Conservation (phyloP, 2,113 vertebrate species). For the Plotosus lineatus region DNA sequence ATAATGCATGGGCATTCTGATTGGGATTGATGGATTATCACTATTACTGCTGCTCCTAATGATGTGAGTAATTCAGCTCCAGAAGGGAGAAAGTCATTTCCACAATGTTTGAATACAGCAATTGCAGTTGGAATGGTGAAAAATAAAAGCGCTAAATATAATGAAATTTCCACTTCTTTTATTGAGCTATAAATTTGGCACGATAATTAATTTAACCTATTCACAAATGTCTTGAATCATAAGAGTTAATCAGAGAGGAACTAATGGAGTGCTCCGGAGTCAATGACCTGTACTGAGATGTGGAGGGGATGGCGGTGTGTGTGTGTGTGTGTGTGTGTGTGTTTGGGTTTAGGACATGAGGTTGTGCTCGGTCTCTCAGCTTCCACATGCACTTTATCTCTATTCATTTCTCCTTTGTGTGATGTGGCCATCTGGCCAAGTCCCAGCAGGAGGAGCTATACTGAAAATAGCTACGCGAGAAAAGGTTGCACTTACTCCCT, state of each 20-base stretch:
- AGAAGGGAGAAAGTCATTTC: background rate
- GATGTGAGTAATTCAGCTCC: background rate
- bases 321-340: too few relatives aligned
- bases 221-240: background rate
- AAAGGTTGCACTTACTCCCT: background rate
- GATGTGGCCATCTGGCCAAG: constrained; percentile 46
- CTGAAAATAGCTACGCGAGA: constrained; percentile 40
- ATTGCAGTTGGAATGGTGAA: background rate
- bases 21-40: constrained; percentile 9
- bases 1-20: constrained; percentile 4
- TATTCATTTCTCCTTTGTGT: constrained; percentile 1
- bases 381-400: background rate
- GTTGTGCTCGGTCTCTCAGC: background rate
- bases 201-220: constrained; percentile 12
- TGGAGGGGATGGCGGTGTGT: too few relatives aligned
- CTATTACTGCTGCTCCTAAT: constrained; percentile 8
- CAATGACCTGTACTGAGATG: constrained; percentile 25
- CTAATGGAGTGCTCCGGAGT: constrained; percentile 35
- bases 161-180: background rate
- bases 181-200: constrained; percentile 11
- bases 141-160: background rate
- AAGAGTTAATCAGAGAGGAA: background rate
- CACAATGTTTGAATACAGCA: constrained; percentile 7
- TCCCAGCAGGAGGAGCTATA: constrained; percentile 25
- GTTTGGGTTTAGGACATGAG: background rate